Conservation (phyloP, 2,888 invertebrate species). For the Mactromeris polynyma region DNA sequence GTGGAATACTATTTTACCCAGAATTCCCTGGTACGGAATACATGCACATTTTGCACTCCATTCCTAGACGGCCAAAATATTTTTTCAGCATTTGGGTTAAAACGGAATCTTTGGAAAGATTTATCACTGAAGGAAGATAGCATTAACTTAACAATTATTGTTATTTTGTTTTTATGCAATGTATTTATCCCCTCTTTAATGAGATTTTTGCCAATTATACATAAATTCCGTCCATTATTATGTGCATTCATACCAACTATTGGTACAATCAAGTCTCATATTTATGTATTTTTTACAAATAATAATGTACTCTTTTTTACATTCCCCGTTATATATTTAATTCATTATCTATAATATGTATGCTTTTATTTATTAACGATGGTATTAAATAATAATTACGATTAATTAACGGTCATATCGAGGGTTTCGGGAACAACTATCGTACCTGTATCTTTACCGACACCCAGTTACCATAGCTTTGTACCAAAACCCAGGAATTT, state of each 20-base stretch:
- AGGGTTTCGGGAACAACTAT: too few species aligned
- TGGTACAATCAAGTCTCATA: neutral
- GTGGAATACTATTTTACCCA: too few species aligned
- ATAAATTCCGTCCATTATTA: neutral
- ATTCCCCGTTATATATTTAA: neutral
- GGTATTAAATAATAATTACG: too few species aligned
- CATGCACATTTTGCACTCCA: too few species aligned
- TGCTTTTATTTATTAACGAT: too few species aligned
- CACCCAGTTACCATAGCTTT: too few species aligned
- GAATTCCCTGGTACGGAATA: too few species aligned
- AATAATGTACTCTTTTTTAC: neutral
- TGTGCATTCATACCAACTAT: neutral
- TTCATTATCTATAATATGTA: neutral
- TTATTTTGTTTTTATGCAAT: neutral
- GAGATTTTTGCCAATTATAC: neutral
- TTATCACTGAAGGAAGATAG: neutral
- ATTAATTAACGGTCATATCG: too few species aligned
- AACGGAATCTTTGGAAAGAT: neutral
- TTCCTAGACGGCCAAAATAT: neutral
- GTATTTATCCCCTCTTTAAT: neutral
- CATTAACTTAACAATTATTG: neutral
- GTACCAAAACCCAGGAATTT: too few species aligned
- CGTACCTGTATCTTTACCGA: too few species aligned
- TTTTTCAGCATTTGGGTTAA: neutral
- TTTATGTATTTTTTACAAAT: neutral